Evolutionary conservation across 2,888 invertebrate genomes (phyloP).

Genomic region (Eumacrocentrus americanus): DNA sequence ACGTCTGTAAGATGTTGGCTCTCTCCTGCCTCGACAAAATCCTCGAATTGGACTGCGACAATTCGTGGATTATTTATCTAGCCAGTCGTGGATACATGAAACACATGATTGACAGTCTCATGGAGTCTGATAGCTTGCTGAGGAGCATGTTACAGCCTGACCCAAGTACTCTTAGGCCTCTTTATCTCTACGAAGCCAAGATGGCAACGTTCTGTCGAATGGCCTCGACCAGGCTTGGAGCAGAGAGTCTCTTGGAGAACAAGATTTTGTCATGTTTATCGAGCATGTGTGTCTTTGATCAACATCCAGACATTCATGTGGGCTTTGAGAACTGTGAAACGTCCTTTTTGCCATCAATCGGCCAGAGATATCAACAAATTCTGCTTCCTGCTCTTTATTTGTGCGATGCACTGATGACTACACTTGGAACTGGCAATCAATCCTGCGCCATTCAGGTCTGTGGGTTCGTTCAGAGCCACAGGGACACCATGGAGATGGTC

Average conservation of each 20-base stretch:
- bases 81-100: constrained; percentile 76
- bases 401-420: constrained; percentile 81
- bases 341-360: constrained; percentile 68
- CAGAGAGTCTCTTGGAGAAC: constrained; percentile 69
- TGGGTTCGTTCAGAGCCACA: constrained; percentile 79
- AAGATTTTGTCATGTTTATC: constrained; percentile 69
- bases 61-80: constrained; percentile 70
- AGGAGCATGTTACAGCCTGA: constrained; percentile 70
- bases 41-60: constrained; percentile 75
- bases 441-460: constrained; percentile 82
- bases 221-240: constrained; percentile 72
- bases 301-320: constrained; percentile 72
- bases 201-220: constrained; percentile 79
- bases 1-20: constrained; percentile 88
- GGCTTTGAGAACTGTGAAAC: constrained; percentile 50
- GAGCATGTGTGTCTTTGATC: constrained; percentile 72
- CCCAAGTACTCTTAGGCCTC: constrained; percentile 73
- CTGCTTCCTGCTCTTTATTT: constrained; percentile 81
- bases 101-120: constrained; percentile 80
- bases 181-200: constrained; percentile 88
- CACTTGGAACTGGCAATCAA: constrained; percentile 83
- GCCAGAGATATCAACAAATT: constrained; percentile 80
- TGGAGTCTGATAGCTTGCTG: constrained; percentile 76
- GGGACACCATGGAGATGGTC: constrained; percentile 80
- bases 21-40: constrained; percentile 81